A percentile compares a stretch with the other conserved stretches of the same genome.
Conservation (phyloP, 2,797 vertebrate genomes). For the Rhinoraja longicauda region DNA sequence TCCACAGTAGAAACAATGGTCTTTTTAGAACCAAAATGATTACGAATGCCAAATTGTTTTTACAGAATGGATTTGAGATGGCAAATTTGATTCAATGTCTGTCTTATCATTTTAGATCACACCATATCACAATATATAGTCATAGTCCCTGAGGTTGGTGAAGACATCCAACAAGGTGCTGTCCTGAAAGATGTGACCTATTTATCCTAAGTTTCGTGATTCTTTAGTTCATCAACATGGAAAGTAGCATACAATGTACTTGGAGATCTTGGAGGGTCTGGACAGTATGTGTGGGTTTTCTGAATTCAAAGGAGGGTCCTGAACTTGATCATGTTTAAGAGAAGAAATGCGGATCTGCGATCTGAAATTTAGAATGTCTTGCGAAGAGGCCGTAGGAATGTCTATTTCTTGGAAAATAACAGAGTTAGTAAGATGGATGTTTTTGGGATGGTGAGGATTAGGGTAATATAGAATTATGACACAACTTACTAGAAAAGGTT, state of each 20-base stretch:
- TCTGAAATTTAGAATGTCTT: not conserved
- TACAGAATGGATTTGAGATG: not conserved
- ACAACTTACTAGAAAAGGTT: not conserved
- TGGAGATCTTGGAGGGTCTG: too few relatives aligned
- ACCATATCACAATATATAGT: not conserved
- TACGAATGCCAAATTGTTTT: not conserved
- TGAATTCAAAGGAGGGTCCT: too few relatives aligned
- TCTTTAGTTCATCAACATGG: not conserved
- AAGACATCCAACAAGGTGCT: not conserved
- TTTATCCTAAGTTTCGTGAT: not conserved
- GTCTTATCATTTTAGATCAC: not conserved
- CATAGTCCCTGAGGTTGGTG: not conserved
- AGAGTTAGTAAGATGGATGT: not conserved
- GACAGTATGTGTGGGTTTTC: too few relatives aligned
- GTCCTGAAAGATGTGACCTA: not conserved
- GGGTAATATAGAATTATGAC: not conserved
- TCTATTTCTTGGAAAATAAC: not conserved
- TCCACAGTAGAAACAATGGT: not conserved
- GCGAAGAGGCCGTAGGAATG: not conserved
- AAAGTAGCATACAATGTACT: not conserved
- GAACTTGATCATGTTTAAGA: not conserved
- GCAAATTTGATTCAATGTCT: not conserved
- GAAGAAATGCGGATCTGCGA: too few relatives aligned
- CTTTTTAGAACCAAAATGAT: not conserved
- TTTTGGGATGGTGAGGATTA: not conserved